These are phyloP conservation scores for Portevinia maculata DNA, from an alignment of 2,888 invertebrate genomes.

Conservation along the genomic window DNA sequence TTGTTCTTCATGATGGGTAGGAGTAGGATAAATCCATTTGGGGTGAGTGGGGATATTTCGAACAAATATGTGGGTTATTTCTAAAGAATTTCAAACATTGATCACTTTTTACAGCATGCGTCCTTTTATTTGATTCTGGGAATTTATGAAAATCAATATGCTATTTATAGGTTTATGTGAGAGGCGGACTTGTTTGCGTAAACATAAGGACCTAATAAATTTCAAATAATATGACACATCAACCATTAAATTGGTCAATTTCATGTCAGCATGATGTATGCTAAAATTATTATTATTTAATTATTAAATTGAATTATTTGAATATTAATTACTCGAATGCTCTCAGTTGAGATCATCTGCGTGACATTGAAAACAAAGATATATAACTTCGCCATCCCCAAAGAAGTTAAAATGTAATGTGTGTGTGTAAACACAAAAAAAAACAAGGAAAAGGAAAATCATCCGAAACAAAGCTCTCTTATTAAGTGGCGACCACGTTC, in stretches of 20 bases:
- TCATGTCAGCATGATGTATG: constrained; percentile 9
- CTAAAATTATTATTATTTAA: constrained; percentile 40
- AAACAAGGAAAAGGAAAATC: not conserved
- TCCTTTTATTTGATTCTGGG: too few species aligned
- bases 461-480: not conserved
- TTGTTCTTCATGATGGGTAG: too few species aligned
- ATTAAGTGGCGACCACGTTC: not conserved
- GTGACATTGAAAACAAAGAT: constrained; percentile 1
- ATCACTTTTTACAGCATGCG: too few species aligned
- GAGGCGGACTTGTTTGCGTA: not conserved
- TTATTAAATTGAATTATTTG: too few species aligned
- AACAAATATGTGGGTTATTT: too few species aligned
- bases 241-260: constrained; percentile 14
- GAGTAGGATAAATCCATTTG: too few species aligned
- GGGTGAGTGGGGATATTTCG: too few species aligned
- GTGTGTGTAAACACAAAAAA: not conserved
- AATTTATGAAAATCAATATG: constrained; percentile 8
- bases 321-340: too few species aligned
- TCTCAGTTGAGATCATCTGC: constrained; percentile 37
- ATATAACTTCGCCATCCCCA: not conserved
- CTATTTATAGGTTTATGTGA: not conserved
- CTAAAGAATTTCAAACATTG: too few species aligned
- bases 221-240: not conserved
- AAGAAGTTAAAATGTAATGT: constrained; percentile 6
- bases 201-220: constrained; percentile 1